Conservation (phyloP, 2,888 invertebrate species). For the Sceliomorpha sp. region DNA sequence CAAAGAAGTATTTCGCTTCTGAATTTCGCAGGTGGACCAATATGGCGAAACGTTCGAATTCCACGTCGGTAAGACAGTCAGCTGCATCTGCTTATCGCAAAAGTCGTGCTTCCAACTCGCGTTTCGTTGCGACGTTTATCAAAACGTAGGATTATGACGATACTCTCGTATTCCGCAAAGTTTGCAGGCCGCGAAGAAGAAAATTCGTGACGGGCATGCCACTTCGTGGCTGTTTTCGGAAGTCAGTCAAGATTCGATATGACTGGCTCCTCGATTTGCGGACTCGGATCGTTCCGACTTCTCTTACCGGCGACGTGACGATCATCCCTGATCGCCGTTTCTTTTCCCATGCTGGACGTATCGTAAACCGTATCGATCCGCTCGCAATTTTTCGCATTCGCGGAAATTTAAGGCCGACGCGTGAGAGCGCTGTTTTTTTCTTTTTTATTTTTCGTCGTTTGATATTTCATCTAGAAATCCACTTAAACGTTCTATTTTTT, state of each 20-base stretch:
- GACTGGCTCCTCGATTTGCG: slow-evolving; percentile 32
- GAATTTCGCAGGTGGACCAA: no score
- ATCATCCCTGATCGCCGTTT: slow-evolving; percentile 40
- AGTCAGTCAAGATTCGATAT: slow-evolving; percentile 35
- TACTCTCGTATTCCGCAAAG: slow-evolving; percentile 19
- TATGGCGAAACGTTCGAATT: no score
- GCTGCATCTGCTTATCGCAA: no score
- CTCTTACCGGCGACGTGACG: slow-evolving; percentile 39
- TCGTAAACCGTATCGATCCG: slow-evolving; percentile 38
- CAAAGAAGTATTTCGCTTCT: no score
- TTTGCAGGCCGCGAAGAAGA: slow-evolving; percentile 26
- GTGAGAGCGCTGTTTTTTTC: slow-evolving; percentile 8
- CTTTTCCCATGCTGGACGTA: slow-evolving; percentile 5
- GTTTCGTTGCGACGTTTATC: no score
- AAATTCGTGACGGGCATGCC: slow-evolving; percentile 31
- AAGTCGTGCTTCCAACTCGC: no score
- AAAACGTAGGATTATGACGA: not conserved
- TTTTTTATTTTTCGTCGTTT: no score
- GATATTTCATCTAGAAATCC: no score
- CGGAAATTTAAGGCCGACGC: slow-evolving; percentile 30
- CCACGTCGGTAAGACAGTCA: not conserved
- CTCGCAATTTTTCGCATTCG: slow-evolving; percentile 50
- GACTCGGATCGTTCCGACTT: slow-evolving; percentile 12
- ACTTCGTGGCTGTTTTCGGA: slow-evolving; percentile 2
- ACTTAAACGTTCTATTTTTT: no score